Evolutionary conservation across 2,113 vertebrate genomes (phyloP).

Genomic region (Leptocoma aspasia): DNA sequence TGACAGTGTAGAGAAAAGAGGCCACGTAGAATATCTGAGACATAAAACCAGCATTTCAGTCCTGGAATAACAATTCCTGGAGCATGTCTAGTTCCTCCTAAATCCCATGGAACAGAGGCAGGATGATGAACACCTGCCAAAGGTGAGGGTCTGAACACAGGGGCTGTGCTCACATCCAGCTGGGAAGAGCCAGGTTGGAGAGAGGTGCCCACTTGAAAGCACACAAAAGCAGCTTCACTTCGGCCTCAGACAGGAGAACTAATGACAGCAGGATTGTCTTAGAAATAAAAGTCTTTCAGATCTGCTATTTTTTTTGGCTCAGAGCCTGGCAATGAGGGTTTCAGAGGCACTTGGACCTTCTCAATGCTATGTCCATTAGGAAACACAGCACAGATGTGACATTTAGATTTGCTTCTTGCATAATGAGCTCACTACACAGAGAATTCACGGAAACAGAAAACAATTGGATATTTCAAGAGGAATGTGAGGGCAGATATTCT

Average conservation of each 20-base stretch:
- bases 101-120: background rate
- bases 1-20: slow-evolving; percentile 86
- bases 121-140: background rate
- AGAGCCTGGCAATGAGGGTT: background rate
- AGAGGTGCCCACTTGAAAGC: background rate
- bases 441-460: slow-evolving; percentile 10
- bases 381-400: background rate
- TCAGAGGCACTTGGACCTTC: background rate
- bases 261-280: background rate
- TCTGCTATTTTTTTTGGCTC: background rate
- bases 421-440: background rate
- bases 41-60: background rate
- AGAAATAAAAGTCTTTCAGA: background rate
- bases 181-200: background rate
- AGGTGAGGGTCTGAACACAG: background rate
- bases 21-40: slow-evolving; percentile 84
- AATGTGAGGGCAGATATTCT: background rate
- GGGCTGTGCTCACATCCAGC: background rate
- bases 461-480: background rate
- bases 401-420: background rate
- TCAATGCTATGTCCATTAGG: background rate
- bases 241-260: background rate
- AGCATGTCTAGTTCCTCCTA: background rate
- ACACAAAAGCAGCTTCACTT: background rate
- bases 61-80: background rate